Conservation (phyloP, 2,888 invertebrate genomes). For the Pammene aurita region DNA sequence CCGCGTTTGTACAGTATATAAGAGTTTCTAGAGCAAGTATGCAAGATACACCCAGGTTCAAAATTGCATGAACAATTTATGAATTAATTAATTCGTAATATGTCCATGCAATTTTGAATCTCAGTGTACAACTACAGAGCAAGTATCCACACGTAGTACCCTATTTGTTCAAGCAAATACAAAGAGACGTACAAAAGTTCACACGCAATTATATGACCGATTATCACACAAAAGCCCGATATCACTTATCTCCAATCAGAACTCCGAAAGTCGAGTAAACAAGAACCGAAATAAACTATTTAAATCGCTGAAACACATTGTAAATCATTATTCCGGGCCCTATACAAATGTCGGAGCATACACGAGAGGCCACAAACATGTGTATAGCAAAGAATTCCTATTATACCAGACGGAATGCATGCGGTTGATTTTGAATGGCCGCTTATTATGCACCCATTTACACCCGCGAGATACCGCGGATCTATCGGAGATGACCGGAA, state of each 20-base stretch:
- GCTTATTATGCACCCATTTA: slow-evolving; percentile 83
- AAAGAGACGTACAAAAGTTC: slow-evolving; percentile 24
- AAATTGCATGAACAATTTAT: too few species aligned
- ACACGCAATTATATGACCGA: slow-evolving; percentile 33
- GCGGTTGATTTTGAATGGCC: slow-evolving; percentile 80
- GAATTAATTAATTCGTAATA: too few species aligned
- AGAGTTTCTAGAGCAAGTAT: too few species aligned
- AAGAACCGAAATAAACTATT: slow-evolving; percentile 43
- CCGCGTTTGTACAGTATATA: too few species aligned
- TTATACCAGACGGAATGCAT: slow-evolving; percentile 76
- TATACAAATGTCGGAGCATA: slow-evolving; percentile 76
- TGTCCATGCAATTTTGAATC: too few species aligned
- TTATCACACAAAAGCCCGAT: slow-evolving; percentile 38
- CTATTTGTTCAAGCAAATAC: slow-evolving; percentile 13
- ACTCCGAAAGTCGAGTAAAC: slow-evolving; percentile 38
- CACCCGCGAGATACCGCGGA: slow-evolving; percentile 58
- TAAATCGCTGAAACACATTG: slow-evolving; percentile 60
- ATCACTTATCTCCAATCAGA: slow-evolving; percentile 35
- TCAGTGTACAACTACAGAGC: background rate
- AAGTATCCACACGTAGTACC: background rate
- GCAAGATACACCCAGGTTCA: too few species aligned
- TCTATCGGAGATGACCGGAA: slow-evolving; percentile 43
- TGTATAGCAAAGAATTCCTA: slow-evolving; percentile 76
- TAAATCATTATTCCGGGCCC: slow-evolving; percentile 78
- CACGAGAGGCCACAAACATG: slow-evolving; percentile 70